phyloP scores from a whole-genome alignment of 1,140 invertebrate species.

The Portunus trituberculatus region DNA sequence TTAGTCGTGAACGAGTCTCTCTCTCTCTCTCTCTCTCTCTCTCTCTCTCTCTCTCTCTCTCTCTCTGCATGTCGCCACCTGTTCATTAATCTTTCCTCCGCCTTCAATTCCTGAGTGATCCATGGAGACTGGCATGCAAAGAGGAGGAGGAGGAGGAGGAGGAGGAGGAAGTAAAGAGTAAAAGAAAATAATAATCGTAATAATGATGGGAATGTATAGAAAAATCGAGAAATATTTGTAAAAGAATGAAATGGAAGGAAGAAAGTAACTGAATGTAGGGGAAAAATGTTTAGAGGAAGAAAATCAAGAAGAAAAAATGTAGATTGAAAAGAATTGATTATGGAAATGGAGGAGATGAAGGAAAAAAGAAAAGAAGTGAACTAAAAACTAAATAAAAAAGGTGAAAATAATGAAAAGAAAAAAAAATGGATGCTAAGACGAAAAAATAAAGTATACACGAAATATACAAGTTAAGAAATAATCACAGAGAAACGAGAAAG shows the following conservation, averaged over 20 bases:
- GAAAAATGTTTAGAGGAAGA: too few species aligned
- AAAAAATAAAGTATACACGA: not conserved
- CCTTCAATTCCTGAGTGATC: not conserved
- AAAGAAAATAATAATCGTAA: not conserved
- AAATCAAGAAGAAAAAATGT: too few species aligned
- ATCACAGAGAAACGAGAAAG: not conserved
- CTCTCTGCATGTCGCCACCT: constrained; percentile 17
- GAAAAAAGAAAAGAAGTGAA: too few species aligned
- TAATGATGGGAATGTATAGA: too few species aligned
- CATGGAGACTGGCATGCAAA: not conserved
- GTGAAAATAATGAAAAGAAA: not conserved
- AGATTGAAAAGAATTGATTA: too few species aligned
- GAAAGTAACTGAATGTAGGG: too few species aligned
- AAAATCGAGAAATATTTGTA: too few species aligned
- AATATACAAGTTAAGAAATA: not conserved
- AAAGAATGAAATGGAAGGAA: too few species aligned
- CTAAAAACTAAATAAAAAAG: not conserved
- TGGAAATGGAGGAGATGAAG: too few species aligned
- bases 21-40: constrained; percentile 17
- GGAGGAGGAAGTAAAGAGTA: not conserved
- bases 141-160: not conserved
- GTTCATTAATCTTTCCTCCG: not conserved
- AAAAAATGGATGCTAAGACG: not conserved
- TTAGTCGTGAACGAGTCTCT: not conserved
- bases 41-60: constrained; percentile 2